Base-by-base conservation (phyloP, 2,797 vertebrate genomes). In the Spinus olivaceus region DNA sequence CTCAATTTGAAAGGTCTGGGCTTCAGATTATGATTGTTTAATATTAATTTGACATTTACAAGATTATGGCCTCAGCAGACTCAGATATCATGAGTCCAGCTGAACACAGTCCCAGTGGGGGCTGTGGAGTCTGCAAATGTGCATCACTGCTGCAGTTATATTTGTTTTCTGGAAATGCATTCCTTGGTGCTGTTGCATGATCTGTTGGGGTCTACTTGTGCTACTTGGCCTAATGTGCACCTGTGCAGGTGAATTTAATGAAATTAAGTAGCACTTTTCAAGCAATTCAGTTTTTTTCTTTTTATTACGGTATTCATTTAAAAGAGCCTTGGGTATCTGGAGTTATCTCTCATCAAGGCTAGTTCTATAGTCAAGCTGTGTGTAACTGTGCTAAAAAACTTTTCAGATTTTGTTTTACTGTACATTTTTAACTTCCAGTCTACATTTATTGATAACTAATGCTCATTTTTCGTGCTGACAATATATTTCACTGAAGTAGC, bases 1-100 rank as follows among this genome's bases (percentile, higher is more conserved):
- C n/a, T 88, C 81, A 89, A 10, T 92, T 88, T 88, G 57, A 94
- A 88, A 66, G 59, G 42, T 59, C 32, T 74, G 35, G 60, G n/a
- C 77, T 94, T 92, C 79, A 60, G 83, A 86, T 79, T 71, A 94
- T 83, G 79, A 83, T 87, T 94, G 33, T 78, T 92, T 92, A 95
- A 94, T 91, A 83, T 74, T 96, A 91, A 94, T 88, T 64, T 92
- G 94, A 90, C 91, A 83, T 92, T 96, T 92, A 82, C 86, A 81
- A 69, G 72, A 69, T 78, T 66, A 69, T 87, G 72, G 51, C 32
- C 76, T 87, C 86, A 59, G 54, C 69, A 87, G 79, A 53, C 53
- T 92, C 64, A 30, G 74, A 35, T 37, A 57, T 21, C 10, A 14
- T 24, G 54, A 92, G 54, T 57, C 47, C 53, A 79, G 82, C 47